phyloP scores from a whole-genome alignment of 23 tunicate genomes.

The Corella eumyota region DNA sequence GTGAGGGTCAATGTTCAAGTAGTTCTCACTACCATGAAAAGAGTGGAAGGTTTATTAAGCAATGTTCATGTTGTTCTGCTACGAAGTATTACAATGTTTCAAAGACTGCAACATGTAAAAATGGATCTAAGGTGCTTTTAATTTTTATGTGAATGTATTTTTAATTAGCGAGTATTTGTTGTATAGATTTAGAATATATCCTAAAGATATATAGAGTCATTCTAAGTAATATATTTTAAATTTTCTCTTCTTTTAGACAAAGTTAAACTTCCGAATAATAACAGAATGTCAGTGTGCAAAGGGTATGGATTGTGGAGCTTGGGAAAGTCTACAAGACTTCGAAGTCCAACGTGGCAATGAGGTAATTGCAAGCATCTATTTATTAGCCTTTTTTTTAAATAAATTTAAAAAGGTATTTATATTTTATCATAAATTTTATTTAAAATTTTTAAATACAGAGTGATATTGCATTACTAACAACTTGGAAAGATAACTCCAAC shows the following conservation, averaged over 20 bases:
- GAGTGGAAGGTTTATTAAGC: constrained; percentile 21
- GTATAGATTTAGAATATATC: too few species aligned
- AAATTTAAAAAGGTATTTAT: not conserved
- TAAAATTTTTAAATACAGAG: not conserved
- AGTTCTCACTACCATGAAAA: constrained; percentile 26
- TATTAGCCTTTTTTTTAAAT: too few species aligned
- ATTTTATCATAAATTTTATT: not conserved
- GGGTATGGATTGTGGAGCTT: too few species aligned
- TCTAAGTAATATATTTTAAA: not conserved
- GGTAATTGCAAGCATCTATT: too few species aligned
- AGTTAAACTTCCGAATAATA: not conserved
- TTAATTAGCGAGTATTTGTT: too few species aligned
- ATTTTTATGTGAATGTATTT: too few species aligned
- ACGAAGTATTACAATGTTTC: constrained; percentile 17
- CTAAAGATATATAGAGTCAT: not conserved
- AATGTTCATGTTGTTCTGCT: constrained; percentile 45
- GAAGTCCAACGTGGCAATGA: too few species aligned
- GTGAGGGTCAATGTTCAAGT: constrained; percentile 41
- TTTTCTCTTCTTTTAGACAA: not conserved
- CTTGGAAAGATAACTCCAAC: not conserved
- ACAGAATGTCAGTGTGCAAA: too few species aligned
- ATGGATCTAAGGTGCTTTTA: constrained; percentile 28
- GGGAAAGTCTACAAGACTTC: too few species aligned
- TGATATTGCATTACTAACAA: not conserved
- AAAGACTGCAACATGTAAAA: constrained; percentile 19